Evolutionary conservation across 1,140 invertebrate species (phyloP).

Genomic region (Brachystomella parvula): DNA sequence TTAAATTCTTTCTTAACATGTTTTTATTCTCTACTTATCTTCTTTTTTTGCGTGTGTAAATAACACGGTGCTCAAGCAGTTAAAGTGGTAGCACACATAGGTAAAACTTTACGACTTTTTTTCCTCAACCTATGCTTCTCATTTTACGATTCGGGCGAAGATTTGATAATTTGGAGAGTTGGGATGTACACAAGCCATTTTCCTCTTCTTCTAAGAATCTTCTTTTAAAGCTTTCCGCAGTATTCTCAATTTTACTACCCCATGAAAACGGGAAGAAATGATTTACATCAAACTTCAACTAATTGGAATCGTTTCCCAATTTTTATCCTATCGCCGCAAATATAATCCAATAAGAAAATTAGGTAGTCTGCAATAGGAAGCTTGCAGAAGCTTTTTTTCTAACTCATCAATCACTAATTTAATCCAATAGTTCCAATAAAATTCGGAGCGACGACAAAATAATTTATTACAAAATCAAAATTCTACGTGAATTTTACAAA

Average conservation of each 20-base stretch:
- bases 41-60: too few species aligned
- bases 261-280: background rate
- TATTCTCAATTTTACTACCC: background rate
- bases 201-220: background rate
- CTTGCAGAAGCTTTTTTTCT: background rate
- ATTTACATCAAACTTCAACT: background rate
- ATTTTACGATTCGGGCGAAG: background rate
- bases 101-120: background rate
- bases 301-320: background rate
- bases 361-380: too few species aligned
- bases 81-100: background rate
- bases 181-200: background rate
- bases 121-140: background rate
- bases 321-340: too few species aligned
- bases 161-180: background rate
- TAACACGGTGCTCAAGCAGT: background rate
- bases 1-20: background rate
- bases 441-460: too few species aligned
- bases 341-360: too few species aligned
- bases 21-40: too few species aligned
- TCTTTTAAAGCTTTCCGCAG: background rate
- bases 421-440: too few species aligned
- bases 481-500: too few species aligned
- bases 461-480: too few species aligned
- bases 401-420: too few species aligned